These are phyloP conservation scores for Bombycilla garrulus DNA, from an alignment of 2,113 vertebrate species.

Conservation along the genomic window DNA sequence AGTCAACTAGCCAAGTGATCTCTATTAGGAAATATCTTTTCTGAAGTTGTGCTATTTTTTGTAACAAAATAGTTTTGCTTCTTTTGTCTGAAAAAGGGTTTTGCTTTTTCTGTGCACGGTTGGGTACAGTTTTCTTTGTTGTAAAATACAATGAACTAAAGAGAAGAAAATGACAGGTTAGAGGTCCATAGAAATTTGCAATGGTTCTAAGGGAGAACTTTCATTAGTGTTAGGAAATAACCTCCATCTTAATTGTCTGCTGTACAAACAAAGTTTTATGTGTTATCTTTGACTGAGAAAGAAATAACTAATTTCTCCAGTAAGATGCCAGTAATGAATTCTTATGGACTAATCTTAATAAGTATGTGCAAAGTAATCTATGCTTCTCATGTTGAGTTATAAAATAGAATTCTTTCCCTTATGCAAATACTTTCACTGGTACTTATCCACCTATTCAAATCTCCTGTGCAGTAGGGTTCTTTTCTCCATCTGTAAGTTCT, in stretches of 20 bases:
- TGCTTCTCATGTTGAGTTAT: slow-evolving; percentile 56
- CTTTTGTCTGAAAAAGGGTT: slow-evolving; percentile 57
- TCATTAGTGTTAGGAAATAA: slow-evolving; percentile 66
- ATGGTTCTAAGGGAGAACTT: slow-evolving; percentile 43
- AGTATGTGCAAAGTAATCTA: slow-evolving; percentile 44
- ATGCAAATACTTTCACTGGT: slow-evolving; percentile 52
- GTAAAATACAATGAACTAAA: slow-evolving; percentile 54
- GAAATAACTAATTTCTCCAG: slow-evolving; percentile 64
- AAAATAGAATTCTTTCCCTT: slow-evolving; percentile 53
- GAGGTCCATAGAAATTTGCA: slow-evolving; percentile 51
- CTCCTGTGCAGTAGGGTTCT: slow-evolving; percentile 27
- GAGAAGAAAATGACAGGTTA: slow-evolving; percentile 39
- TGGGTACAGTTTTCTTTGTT: slow-evolving; percentile 32
- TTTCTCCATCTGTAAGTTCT: slow-evolving; percentile 1
- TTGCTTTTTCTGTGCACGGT: slow-evolving; percentile 45
- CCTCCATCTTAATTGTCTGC: slow-evolving; percentile 62
- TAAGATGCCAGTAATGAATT: slow-evolving; percentile 62
- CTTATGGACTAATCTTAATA: slow-evolving; percentile 54
- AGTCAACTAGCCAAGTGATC: neutral
- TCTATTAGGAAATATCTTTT: slow-evolving; percentile 8
- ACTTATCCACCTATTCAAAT: slow-evolving; percentile 59
- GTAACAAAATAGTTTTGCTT: slow-evolving; percentile 64
- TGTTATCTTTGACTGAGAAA: slow-evolving; percentile 53
- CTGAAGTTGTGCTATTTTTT: slow-evolving; percentile 18
- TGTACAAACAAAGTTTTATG: slow-evolving; percentile 56